These are phyloP conservation scores for Helarctos malayanus DNA, from an alignment of 2,797 vertebrate species.

Conservation along the genomic window DNA sequence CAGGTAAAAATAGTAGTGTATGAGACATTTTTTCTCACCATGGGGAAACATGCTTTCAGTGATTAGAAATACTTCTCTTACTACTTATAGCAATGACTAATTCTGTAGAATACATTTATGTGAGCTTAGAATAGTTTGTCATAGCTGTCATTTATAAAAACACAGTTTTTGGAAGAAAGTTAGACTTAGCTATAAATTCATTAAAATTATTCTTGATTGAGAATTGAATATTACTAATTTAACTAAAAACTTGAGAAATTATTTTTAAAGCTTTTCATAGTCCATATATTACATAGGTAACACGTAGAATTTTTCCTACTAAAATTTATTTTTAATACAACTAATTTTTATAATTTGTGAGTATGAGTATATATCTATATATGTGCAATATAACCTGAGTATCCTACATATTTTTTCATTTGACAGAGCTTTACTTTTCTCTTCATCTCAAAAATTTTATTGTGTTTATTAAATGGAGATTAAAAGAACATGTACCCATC, in stretches of 20 bases:
- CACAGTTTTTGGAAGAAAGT: conserved; percentile 33
- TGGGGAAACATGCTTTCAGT: background rate
- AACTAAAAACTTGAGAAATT: conserved; percentile 53
- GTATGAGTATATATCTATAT: background rate
- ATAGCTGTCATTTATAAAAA: background rate
- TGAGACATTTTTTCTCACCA: background rate
- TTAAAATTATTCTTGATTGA: conserved; percentile 48
- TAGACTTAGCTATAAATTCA: background rate
- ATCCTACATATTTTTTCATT: background rate
- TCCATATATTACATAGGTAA: background rate
- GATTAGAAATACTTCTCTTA: background rate
- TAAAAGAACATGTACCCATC: background rate
- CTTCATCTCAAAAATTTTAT: conserved; percentile 20
- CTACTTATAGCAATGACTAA: background rate
- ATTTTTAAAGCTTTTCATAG: conserved; percentile 56
- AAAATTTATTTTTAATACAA: background rate
- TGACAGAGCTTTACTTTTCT: conserved; percentile 12
- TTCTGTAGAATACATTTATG: background rate
- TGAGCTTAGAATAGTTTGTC: background rate
- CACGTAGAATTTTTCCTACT: conserved; percentile 39
- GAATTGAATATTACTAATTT: background rate
- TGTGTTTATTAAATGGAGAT: conserved; percentile 33
- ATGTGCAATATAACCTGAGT: background rate
- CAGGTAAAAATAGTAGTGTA: conserved; percentile 30
- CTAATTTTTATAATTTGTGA: background rate